A percentile compares a stretch with the other conserved stretches of the same genome.
These are phyloP conservation scores for Omphaloscelis lunosa DNA, from an alignment of 2,888 invertebrate genomes.

Conservation along the genomic window DNA sequence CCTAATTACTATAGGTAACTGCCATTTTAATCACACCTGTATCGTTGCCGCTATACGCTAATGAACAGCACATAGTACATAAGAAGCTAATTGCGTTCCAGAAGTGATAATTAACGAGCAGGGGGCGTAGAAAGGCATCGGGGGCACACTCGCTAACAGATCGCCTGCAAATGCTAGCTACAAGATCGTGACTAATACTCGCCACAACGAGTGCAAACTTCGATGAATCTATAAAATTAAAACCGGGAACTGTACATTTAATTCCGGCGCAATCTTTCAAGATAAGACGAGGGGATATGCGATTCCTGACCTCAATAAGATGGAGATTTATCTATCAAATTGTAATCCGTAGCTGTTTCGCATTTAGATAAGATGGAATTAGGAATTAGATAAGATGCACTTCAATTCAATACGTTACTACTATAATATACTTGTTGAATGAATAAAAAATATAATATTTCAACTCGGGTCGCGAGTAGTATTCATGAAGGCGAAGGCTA, in stretches of 20 bases:
- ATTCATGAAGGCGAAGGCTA: background rate
- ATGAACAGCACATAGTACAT: slow-evolving; percentile 64
- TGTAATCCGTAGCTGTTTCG: slow-evolving; percentile 37
- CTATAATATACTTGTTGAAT: background rate
- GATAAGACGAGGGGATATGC: slow-evolving; percentile 27
- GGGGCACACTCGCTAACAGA: slow-evolving; percentile 79
- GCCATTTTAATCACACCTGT: background rate
- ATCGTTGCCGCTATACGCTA: slow-evolving; percentile 36
- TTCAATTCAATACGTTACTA: slow-evolving; percentile 5
- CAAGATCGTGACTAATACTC: slow-evolving; percentile 77
- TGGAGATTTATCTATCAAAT: slow-evolving; percentile 38
- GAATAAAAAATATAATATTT: background rate
- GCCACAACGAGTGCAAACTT: slow-evolving; percentile 75
- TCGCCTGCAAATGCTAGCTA: slow-evolving; percentile 70
- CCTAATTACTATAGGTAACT: slow-evolving; percentile 6
- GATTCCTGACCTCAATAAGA: slow-evolving; percentile 38
- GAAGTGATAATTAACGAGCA: slow-evolving; percentile 83
- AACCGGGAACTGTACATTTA: slow-evolving; percentile 73
- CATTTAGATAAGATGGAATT: slow-evolving; percentile 36
- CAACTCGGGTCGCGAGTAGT: background rate
- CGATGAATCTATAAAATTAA: slow-evolving; percentile 80
- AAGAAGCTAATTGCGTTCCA: slow-evolving; percentile 74
- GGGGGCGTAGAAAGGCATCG: slow-evolving; percentile 79
- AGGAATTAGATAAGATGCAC: slow-evolving; percentile 44
- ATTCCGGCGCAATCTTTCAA: slow-evolving; percentile 31